These are phyloP conservation scores for Parnassius smintheus DNA, from an alignment of 2,888 invertebrate genomes.

Conservation along the genomic window DNA sequence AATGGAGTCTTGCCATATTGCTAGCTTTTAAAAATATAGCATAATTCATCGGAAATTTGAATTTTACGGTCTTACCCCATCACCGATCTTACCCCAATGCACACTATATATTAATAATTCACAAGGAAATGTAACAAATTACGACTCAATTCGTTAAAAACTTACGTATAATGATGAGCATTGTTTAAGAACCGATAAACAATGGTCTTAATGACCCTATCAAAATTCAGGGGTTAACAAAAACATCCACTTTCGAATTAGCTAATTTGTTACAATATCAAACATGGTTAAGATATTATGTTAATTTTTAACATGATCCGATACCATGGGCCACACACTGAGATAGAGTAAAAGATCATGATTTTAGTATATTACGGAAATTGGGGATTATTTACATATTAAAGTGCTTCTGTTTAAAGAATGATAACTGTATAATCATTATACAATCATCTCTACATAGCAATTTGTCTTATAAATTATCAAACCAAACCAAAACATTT, in stretches of 20 bases:
- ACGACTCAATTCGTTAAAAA: constrained; percentile 13
- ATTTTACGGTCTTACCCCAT: too few species aligned
- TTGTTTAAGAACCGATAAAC: constrained; percentile 13
- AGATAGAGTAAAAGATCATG: not conserved
- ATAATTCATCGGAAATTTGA: too few species aligned
- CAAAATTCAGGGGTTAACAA: constrained; percentile 19
- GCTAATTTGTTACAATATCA: constrained; percentile 21
- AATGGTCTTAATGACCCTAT: constrained; percentile 15
- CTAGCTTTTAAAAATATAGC: too few species aligned
- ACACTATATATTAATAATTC: too few species aligned
- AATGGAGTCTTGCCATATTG: too few species aligned
- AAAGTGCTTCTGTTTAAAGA: too few species aligned
- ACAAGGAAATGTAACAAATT: not conserved
- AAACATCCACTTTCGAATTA: constrained; percentile 18
- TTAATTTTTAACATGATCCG: constrained; percentile 25
- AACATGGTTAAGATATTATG: constrained; percentile 28
- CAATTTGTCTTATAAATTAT: too few species aligned
- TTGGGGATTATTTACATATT: not conserved
- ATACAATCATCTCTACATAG: too few species aligned
- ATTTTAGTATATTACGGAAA: not conserved
- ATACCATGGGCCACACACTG: constrained; percentile 13
- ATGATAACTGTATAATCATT: too few species aligned
- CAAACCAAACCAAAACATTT: too few species aligned
- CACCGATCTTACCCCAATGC: too few species aligned
- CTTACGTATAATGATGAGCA: constrained; percentile 2